Percentiles rank a stretch among this genome's conserved stretches.
Evolutionary conservation across 2,888 invertebrate genomes (phyloP).

Genomic region (Nomada hirtipes): DNA sequence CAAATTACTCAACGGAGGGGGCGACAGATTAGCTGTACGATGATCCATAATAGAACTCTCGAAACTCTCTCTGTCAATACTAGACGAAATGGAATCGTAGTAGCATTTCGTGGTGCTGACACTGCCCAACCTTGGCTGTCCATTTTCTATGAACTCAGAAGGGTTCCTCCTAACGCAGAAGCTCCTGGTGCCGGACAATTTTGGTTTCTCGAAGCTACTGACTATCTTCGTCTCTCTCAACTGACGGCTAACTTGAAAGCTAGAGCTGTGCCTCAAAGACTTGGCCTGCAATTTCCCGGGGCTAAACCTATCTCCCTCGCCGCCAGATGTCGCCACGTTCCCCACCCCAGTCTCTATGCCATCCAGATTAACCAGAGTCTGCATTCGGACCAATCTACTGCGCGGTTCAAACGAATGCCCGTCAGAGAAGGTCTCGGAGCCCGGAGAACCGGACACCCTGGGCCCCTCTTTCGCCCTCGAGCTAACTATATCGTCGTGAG

Average conservation of each 20-base stretch:
- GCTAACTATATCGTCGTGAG: background rate
- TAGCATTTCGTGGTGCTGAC: slow-evolving; percentile 67
- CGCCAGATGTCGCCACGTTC: slow-evolving; percentile 58
- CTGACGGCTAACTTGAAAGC: slow-evolving; percentile 68
- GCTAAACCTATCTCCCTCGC: slow-evolving; percentile 65
- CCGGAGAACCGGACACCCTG: background rate
- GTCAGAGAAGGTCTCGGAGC: background rate
- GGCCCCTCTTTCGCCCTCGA: background rate
- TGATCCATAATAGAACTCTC: slow-evolving; percentile 14
- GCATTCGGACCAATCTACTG: slow-evolving; percentile 62
- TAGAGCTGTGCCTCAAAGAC: slow-evolving; percentile 71
- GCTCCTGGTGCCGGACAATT: slow-evolving; percentile 64
- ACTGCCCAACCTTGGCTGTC: slow-evolving; percentile 67
- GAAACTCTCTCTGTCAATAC: slow-evolving; percentile 23
- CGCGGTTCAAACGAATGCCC: background rate
- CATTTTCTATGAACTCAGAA: background rate
- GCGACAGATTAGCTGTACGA: slow-evolving; percentile 61
- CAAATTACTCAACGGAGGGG: slow-evolving; percentile 79
- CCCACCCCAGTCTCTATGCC: slow-evolving; percentile 53
- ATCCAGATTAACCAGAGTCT: slow-evolving; percentile 31
- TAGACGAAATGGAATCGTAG: slow-evolving; percentile 62
- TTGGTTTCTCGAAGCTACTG: slow-evolving; percentile 56
- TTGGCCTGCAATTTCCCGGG: slow-evolving; percentile 58
- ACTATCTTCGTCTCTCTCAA: slow-evolving; percentile 66
- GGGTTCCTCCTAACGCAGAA: slow-evolving; percentile 51